Conservation (phyloP, 1,140 invertebrate species). For the Leptinotarsa texana region DNA sequence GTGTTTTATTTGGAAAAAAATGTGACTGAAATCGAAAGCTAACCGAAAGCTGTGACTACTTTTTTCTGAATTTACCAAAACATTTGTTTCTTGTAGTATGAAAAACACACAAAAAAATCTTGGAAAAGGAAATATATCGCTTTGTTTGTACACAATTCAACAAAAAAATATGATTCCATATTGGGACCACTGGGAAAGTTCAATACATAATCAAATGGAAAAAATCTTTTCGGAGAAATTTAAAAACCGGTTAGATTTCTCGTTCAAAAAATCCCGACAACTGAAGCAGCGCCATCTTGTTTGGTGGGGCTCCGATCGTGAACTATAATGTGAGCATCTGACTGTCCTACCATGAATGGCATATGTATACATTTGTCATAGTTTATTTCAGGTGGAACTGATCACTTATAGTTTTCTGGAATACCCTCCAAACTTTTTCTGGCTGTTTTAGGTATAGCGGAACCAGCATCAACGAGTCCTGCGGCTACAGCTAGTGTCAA, state of each 20-base stretch:
- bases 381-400: not conserved
- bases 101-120: not conserved
- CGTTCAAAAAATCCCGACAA: not conserved
- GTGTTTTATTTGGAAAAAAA: no score
- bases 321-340: not conserved
- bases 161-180: not conserved
- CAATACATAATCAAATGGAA: not conserved
- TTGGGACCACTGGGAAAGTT: not conserved
- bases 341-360: not conserved
- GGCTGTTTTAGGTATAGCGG: not conserved
- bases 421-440: not conserved
- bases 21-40: no score
- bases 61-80: not conserved
- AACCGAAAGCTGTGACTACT: no score
- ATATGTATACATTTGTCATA: slow-evolving; percentile 8
- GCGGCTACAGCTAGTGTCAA: not conserved
- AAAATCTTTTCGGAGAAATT: not conserved
- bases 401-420: not conserved
- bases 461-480: not conserved
- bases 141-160: not conserved
- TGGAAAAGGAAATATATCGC: not conserved
- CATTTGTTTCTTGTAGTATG: not conserved
- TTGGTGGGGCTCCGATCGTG: not conserved
- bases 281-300: not conserved
- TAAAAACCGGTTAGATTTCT: not conserved